These are phyloP conservation scores for Cotesia vestalis DNA, from an alignment of 1,140 invertebrate genomes.

Conservation along the genomic window DNA sequence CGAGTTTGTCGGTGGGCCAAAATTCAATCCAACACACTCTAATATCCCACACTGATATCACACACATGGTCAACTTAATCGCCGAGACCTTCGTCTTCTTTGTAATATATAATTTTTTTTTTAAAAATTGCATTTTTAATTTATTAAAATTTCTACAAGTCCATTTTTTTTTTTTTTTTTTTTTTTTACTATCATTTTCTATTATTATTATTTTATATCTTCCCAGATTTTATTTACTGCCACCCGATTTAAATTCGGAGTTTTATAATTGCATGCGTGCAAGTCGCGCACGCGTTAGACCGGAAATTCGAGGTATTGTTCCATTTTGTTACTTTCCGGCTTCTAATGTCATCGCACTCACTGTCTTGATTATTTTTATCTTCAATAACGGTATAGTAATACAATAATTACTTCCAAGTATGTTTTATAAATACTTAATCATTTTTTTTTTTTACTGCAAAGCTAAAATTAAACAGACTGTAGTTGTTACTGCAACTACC, in stretches of 20 bases:
- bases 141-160: too few relatives aligned
- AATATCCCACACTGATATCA: not conserved
- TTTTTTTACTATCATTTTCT: constrained; percentile 16
- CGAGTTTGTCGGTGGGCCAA: too few relatives aligned
- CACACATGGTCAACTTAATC: not conserved
- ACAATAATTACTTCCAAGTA: too few relatives aligned
- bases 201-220: constrained; percentile 12
- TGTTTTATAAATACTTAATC: too few relatives aligned
- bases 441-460: constrained; percentile 15
- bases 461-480: too few relatives aligned
- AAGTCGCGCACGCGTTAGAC: constrained; percentile 1
- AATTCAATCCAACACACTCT: not conserved
- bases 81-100: not conserved
- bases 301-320: constrained; percentile 22
- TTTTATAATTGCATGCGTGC: not conserved
- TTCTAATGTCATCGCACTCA: constrained; percentile 3
- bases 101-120: constrained; percentile 6
- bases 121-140: too few relatives aligned
- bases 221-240: constrained; percentile 27
- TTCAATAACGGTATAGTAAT: too few relatives aligned
- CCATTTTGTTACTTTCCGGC: constrained; percentile 13
- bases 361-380: too few relatives aligned
- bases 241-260: constrained; percentile 39
- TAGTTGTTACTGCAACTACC: not conserved
- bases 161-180: constrained; percentile 15